phyloP scores from a whole-genome alignment of 2,888 invertebrate genomes.

The Endomychus coccineus region DNA sequence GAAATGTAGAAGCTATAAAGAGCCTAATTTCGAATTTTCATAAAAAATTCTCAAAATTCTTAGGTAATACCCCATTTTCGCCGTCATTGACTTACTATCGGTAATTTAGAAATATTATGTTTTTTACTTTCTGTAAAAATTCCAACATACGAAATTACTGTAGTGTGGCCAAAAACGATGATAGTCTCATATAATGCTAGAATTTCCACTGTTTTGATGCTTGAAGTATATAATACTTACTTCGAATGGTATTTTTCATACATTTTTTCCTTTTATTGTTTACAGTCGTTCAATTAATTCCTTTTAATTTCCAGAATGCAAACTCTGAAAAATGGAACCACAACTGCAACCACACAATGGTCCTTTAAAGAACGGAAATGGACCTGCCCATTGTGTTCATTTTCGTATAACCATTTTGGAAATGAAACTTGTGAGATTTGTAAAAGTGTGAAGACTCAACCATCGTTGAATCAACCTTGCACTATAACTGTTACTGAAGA shows the following conservation, averaged over 20 bases:
- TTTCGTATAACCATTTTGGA: conserved; percentile 78
- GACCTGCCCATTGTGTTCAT: conserved; percentile 85
- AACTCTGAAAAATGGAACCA: conserved; percentile 32
- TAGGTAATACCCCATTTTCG: too few relatives aligned
- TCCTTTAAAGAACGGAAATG: conserved; percentile 57
- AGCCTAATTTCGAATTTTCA: too few relatives aligned
- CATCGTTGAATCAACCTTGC: conserved; percentile 56
- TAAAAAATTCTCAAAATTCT: too few relatives aligned
- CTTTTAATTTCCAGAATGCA: conserved; percentile 30
- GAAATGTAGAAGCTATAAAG: too few relatives aligned
- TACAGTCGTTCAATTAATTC: conserved; percentile 7
- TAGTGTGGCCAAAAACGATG: too few relatives aligned
- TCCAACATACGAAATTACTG: too few relatives aligned
- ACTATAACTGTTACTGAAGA: conserved; percentile 63
- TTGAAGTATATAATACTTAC: too few relatives aligned
- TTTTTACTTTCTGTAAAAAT: too few relatives aligned
- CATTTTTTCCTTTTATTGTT: neutral
- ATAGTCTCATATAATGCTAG: too few relatives aligned
- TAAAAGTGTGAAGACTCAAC: conserved; percentile 56
- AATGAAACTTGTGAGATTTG: conserved; percentile 77
- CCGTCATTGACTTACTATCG: too few relatives aligned
- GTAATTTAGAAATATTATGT: too few relatives aligned
- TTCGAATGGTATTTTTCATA: neutral
- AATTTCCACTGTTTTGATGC: too few relatives aligned
- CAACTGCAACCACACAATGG: conserved; percentile 29